Evolutionary conservation across 2,888 invertebrate species (phyloP), one percentile per base, ranked within the genome.

Genomic region (Andrena camellia): DNA sequence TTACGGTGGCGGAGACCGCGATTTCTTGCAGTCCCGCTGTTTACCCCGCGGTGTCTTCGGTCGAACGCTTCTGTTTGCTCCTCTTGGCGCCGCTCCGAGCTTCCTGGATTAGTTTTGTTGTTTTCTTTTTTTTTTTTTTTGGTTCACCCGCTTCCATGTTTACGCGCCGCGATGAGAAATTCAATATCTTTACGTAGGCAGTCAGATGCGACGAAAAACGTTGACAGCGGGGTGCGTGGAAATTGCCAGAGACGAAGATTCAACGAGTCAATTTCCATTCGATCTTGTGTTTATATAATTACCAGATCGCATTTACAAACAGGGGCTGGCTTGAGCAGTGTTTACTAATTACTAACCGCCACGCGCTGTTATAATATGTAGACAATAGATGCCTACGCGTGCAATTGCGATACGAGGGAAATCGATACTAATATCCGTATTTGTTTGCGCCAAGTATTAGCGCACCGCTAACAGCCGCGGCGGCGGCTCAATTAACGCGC

Each of bases 311-410:
- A 62, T 76, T 73, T 57, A 50, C 59, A 84, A 80, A 86, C 76
- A 69, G n/a, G 57, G 35, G 23, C n/a, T 20, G 26, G 54, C 60
- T 42, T 26, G 29, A 60, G 60, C 67, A 35, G 69, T 84, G 59
- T 86, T 86, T 84, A 79, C 81, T 77, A 86, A 86, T 86, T 84
- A 86, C 81, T 29, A 81, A 42, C 67, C 70, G 48, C 63, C 29
- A 26, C 33, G 64, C 70, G 4, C 74, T 23, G 76, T 78, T 81
- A 78, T 78, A 86, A 81, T 86, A 82, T 79, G 74, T 75, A 81
- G 76, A 68, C 76, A 77, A 73, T 77, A 73, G 73, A 81, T 74
- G 69, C 69, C 57, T 74, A 72, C 69, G 50, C 42, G 57, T 60
- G 59, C 59, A 77, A 83, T 67, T 74, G 67, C 73, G 66, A 77